These are phyloP conservation scores for Epizoanthus illoricatus DNA, from an alignment of 92 coral and sea anemone genomes.

Conservation along the genomic window DNA sequence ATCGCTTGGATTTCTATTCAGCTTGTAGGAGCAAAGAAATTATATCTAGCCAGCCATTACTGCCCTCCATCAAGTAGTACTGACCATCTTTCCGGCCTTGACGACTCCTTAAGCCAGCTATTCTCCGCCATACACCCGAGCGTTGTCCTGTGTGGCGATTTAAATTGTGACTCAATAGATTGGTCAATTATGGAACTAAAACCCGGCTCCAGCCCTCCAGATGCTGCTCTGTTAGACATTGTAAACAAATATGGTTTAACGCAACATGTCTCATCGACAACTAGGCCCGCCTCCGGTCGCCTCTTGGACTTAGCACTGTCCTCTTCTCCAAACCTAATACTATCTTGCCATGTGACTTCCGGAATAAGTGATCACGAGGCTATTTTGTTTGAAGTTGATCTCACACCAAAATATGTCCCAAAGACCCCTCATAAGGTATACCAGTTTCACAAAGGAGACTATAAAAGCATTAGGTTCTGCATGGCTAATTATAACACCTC, in stretches of 20 bases:
- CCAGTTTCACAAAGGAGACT: slow-evolving; percentile 44
- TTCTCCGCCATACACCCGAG: neutral
- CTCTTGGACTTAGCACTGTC: slow-evolving; percentile 44
- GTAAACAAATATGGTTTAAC: slow-evolving; percentile 16
- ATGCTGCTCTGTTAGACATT: slow-evolving; percentile 3
- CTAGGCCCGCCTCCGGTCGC: slow-evolving; percentile 39
- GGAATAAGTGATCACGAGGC: slow-evolving; percentile 52
- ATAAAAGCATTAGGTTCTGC: slow-evolving; percentile 20
- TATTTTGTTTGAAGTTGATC: slow-evolving; percentile 33
- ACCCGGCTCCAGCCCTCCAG: neutral
- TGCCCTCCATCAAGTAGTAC: slow-evolving; percentile 25
- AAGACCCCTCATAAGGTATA: slow-evolving; percentile 46
- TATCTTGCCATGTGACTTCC: slow-evolving; percentile 48
- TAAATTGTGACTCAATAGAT: slow-evolving; percentile 17
- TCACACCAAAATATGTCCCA: slow-evolving; percentile 43
- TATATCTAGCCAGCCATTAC: slow-evolving; percentile 21
- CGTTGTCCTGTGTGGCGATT: slow-evolving; percentile 18
- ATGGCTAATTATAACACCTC: slow-evolving; percentile 26
- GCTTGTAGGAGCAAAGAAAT: slow-evolving; percentile 30
- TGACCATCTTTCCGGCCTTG: slow-evolving; percentile 23
- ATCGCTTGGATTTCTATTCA: slow-evolving; percentile 22
- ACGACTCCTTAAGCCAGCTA: slow-evolving; percentile 24
- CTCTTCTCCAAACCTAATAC: slow-evolving; percentile 38
- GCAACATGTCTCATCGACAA: slow-evolving; percentile 50
- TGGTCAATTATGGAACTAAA: neutral